A percentile compares a stretch with the other conserved stretches of the same genome.
phyloP scores from a whole-genome alignment of 2,888 invertebrate genomes.

The Scaptomyza parva region DNA sequence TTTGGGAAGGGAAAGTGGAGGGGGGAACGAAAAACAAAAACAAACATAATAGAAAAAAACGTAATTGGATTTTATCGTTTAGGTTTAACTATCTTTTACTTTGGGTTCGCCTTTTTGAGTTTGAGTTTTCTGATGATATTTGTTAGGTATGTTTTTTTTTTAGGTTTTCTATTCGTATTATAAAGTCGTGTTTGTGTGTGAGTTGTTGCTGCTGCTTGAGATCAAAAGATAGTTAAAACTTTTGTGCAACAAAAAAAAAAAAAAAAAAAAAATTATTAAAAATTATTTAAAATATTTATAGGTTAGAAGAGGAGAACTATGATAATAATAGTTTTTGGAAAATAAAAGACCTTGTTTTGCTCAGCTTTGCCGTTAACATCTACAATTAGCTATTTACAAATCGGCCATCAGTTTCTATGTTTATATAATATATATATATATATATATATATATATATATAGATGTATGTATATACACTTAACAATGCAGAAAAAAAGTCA shows the following conservation, averaged over 20 bases:
- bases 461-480: conserved; percentile 63
- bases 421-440: conserved; percentile 52
- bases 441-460: conserved; percentile 40
- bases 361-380: conserved; percentile 42
- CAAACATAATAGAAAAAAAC: conserved; percentile 11
- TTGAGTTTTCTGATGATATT: conserved; percentile 36
- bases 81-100: conserved; percentile 73
- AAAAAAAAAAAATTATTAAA: conserved; percentile 14
- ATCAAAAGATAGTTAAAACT: conserved; percentile 82
- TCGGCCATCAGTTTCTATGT: conserved; percentile 37
- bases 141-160: conserved; percentile 26
- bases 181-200: conserved; percentile 42
- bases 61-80: not conserved
- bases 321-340: conserved; percentile 34
- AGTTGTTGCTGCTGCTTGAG: conserved; percentile 67
- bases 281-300: not conserved
- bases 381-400: conserved; percentile 64
- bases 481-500: conserved; percentile 47
- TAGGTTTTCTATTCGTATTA: conserved; percentile 19
- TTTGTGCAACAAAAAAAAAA: conserved; percentile 45
- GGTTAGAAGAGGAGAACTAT: not conserved
- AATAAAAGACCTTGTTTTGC: conserved; percentile 37
- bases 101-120: conserved; percentile 56
- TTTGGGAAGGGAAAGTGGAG: not conserved
- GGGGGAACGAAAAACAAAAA: conserved; percentile 15